These are phyloP conservation scores for Manis pentadactyla DNA, from an alignment of 2,797 vertebrate species.

Conservation along the genomic window DNA sequence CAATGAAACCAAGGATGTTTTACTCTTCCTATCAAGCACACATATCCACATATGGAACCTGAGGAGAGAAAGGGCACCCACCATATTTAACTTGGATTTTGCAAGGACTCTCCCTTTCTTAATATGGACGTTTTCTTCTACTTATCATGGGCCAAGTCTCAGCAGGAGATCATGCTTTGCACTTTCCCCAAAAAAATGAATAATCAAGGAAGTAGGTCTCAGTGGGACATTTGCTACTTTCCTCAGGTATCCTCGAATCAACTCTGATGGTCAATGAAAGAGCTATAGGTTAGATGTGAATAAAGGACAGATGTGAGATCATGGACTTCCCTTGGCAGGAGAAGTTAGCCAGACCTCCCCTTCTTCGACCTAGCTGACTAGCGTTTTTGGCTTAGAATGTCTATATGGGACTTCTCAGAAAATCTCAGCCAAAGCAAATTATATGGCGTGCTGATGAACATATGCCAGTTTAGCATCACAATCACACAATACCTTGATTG, in stretches of 20 bases:
- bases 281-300: background rate
- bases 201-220: slow-evolving; percentile 54
- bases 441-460: background rate
- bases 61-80: slow-evolving; percentile 25
- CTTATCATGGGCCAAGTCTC: slow-evolving; percentile 57
- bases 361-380: background rate
- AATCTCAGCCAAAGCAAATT: background rate
- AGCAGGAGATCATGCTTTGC: slow-evolving; percentile 53
- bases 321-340: background rate
- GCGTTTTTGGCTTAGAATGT: background rate
- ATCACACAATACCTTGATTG: background rate
- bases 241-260: background rate
- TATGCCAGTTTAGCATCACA: background rate
- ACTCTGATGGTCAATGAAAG: slow-evolving; percentile 44
- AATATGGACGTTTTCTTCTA: slow-evolving; percentile 70
- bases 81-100: slow-evolving; percentile 73
- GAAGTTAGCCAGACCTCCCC: background rate
- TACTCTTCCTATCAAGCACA: slow-evolving; percentile 51
- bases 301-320: background rate
- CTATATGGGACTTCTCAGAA: background rate
- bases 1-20: slow-evolving; percentile 61
- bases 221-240: background rate
- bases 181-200: slow-evolving; percentile 25
- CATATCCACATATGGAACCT: slow-evolving; percentile 56
- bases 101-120: slow-evolving; percentile 57